Percentiles rank a stretch among this genome's conserved stretches.
Evolutionary conservation across 2,113 vertebrate genomes (phyloP).

Genomic region (Cryptomyrus ogoouensis): DNA sequence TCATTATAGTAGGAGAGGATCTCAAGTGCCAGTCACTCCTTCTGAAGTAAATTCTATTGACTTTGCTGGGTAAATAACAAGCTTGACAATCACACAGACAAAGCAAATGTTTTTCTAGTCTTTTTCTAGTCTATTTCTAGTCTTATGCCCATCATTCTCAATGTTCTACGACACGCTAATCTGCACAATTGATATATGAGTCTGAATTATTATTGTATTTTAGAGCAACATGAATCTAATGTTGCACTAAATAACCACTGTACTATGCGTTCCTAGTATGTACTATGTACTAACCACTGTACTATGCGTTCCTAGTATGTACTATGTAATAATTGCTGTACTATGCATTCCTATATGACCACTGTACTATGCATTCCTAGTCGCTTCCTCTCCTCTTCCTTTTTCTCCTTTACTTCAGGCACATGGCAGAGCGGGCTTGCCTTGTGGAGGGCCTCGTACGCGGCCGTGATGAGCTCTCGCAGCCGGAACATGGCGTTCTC

Average conservation of each 20-base stretch:
- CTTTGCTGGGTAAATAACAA: not conserved
- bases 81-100: not conserved
- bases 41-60: not conserved
- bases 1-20: not conserved
- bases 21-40: not conserved
- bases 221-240: not conserved
- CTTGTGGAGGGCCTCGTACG: conserved; percentile 39
- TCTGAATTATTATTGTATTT: not conserved
- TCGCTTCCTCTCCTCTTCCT: not conserved
- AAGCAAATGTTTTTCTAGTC: not conserved
- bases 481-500: conserved; percentile 43
- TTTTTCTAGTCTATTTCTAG: not conserved
- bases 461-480: conserved; percentile 42
- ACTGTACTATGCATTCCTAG: not conserved
- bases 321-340: too few relatives aligned
- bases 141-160: not conserved
- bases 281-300: not conserved
- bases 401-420: not conserved
- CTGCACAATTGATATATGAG: not conserved
- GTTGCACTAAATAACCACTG: not conserved
- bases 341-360: too few relatives aligned
- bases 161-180: not conserved
- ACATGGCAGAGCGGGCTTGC: conserved; percentile 29
- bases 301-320: not conserved
- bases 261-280: not conserved